These are phyloP conservation scores for Cepaea hortensis DNA, from an alignment of 2,888 invertebrate genomes.

Conservation along the genomic window DNA sequence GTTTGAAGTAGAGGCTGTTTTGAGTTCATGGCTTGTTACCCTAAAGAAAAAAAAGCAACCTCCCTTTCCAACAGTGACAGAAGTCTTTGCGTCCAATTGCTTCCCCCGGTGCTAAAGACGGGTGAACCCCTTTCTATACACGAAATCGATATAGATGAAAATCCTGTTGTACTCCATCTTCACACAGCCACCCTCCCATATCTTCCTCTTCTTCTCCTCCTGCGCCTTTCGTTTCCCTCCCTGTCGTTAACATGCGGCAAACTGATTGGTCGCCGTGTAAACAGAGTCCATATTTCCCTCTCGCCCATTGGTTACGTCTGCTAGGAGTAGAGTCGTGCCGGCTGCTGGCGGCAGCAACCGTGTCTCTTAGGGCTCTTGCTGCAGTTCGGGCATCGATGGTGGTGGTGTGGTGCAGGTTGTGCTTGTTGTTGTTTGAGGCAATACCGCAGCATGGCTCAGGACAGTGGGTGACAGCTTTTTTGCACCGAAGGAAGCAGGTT, in stretches of 20 bases:
- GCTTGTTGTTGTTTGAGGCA: background rate
- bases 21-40: background rate
- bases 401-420: too few species aligned
- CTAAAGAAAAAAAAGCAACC: too few species aligned
- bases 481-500: background rate
- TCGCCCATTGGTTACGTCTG: background rate
- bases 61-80: too few species aligned
- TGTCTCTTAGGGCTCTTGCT: background rate
- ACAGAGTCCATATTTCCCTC: background rate
- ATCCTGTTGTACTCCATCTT: background rate
- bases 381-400: background rate
- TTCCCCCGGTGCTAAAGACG: background rate
- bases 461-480: constrained; percentile 4
- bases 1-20: too few species aligned
- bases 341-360: background rate
- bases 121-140: background rate
- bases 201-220: background rate
- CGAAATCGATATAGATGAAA: constrained; percentile 15
- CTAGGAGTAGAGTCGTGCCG: background rate
- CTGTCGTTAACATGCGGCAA: background rate
- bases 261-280: constrained; percentile 6
- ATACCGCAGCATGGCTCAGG: constrained; percentile 1
- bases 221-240: background rate
- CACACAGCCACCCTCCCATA: background rate
- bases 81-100: background rate